Percentiles rank a stretch among this genome's conserved stretches.
These are phyloP conservation scores for Arizona elegans DNA, from an alignment of 2,113 vertebrate species.

Conservation along the genomic window DNA sequence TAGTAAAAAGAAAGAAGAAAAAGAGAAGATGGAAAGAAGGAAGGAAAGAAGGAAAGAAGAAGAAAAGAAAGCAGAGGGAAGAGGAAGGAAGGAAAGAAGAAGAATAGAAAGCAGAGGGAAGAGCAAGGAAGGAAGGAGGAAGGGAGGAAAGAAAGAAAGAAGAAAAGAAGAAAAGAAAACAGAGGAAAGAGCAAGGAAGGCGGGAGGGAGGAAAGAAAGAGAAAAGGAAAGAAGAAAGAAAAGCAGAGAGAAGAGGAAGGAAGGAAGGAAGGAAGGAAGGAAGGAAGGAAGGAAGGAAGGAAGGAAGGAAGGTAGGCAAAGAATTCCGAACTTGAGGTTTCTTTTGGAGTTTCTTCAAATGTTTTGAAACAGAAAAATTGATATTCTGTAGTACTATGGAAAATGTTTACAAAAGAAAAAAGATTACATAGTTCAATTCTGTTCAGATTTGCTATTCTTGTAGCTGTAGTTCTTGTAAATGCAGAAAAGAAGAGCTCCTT, in stretches of 20 bases:
- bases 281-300: not conserved
- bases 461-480: not conserved
- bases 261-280: no score
- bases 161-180: no score
- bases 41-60: not conserved
- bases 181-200: no score
- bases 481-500: not conserved
- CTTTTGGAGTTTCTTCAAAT: not conserved
- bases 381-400: not conserved
- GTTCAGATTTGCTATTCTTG: not conserved
- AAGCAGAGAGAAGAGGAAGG: not conserved
- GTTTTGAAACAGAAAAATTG: not conserved
- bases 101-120: not conserved
- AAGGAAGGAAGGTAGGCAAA: not conserved
- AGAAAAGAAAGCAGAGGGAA: no score
- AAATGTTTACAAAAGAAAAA: not conserved
- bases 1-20: no score
- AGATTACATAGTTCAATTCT: not conserved
- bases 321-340: not conserved
- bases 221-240: not conserved
- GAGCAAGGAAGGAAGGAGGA: not conserved
- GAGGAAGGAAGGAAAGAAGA: no score
- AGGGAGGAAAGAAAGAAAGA: no score
- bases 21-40: no score
- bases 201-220: no score